Base-by-base conservation (phyloP, 2,113 vertebrate species). In the Aptenodytes forsteri region DNA sequence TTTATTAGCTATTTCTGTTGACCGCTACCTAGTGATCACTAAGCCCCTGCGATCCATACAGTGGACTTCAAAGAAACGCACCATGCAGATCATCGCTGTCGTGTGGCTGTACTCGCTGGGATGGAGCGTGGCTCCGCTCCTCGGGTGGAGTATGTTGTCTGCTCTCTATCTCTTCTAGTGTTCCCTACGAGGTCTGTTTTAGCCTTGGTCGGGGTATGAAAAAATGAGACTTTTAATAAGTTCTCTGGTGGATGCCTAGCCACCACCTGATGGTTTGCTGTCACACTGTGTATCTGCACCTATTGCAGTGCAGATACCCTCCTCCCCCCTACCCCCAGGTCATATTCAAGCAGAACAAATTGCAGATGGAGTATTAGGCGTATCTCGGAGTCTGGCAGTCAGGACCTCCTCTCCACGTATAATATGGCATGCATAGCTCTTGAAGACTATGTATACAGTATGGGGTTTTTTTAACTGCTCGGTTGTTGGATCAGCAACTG, bases 11-110 rank as follows among this genome's bases (percentile, higher is more conserved):
- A 98, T 98, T 90, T 97, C 98, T 67, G 27, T 98, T 27, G 97
- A 98, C 92, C 98, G 98, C 65, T 98, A 98, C 82, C 71, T 97
- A 56, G 98, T 97, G 91, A 98, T 98, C 81, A 98, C 98, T 4
- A 98, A 96, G 73, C 98, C 98, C 59, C 92, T 98, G 77, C 85
- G 91, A 22, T 98, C 98, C 59, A 97, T 98, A 54, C 97, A 93
- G 75, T 97, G 97, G 96, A 93, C 92, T 54, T 98, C 97, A 40
- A 98, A 98, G 94, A 97, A 80, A 23, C 93, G 89, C 50, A 93
- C 97, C 6, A 0, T 87, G 50, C 94, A 97, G 89, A 22, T 97
- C 82, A 97, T 98, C 25, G 47, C 82, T 2, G 2, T 65, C 1
- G 96, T 98, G 22, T 98, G 98, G 98, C 83, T 98, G 26, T 98